Evolutionary conservation across 30 jellyfish, hydroid and myxozoan species (phyloP).

Genomic region (Calvadosia cruxmelitensis): DNA sequence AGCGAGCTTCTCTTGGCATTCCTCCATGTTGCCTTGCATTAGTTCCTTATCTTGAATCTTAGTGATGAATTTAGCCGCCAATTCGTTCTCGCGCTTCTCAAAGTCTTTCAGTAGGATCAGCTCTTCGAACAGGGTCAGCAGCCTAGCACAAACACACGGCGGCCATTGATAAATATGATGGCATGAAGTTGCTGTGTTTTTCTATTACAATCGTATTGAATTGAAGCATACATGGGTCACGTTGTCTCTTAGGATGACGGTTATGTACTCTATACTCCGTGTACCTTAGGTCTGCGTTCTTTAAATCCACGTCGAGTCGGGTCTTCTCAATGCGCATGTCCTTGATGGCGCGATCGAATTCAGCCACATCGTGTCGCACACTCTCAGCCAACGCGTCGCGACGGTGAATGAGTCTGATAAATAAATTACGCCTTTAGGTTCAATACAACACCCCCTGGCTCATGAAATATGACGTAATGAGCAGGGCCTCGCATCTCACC

Average conservation of each 20-base stretch:
- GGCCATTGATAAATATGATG: not conserved
- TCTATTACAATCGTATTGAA: too few species aligned
- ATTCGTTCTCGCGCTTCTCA: conserved; percentile 74
- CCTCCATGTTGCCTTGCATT: conserved; percentile 74
- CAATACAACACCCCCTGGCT: too few species aligned
- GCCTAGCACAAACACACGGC: conserved; percentile 14
- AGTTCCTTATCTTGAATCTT: conserved; percentile 69
- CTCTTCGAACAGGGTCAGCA: conserved; percentile 77
- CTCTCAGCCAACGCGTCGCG: conserved; percentile 50
- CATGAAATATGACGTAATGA: too few species aligned
- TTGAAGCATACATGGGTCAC: too few species aligned
- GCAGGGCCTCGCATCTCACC: too few species aligned
- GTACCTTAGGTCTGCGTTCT: conserved; percentile 90
- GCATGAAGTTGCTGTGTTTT: too few species aligned
- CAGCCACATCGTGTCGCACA: conserved; percentile 18
- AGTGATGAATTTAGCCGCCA: conserved; percentile 43
- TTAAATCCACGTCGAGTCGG: conserved; percentile 59
- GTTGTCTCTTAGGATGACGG: too few species aligned
- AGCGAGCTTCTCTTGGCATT: conserved; percentile 46
- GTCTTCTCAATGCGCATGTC: conserved; percentile 58
- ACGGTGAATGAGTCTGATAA: conserved; percentile 32
- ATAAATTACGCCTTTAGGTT: not conserved
- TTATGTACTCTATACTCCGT: too few species aligned
- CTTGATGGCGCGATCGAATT: conserved; percentile 64
- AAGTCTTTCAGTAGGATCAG: conserved; percentile 66